Percentiles rank a stretch among this genome's conserved stretches.
These are phyloP conservation scores for Lottia scabra DNA, from an alignment of 2,888 invertebrate genomes.

Conservation along the genomic window DNA sequence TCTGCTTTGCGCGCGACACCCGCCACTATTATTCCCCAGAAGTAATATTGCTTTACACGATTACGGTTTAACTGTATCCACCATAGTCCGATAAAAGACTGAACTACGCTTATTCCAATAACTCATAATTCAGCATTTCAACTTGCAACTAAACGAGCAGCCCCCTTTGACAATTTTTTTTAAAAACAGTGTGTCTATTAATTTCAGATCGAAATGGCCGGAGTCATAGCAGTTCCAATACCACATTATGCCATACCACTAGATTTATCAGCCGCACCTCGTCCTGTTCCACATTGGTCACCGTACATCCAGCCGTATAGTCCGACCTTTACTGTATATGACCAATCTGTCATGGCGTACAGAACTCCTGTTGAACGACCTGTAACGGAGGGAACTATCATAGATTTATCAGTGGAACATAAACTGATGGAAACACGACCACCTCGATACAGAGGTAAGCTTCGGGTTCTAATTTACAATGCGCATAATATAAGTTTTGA, in stretches of 20 bases:
- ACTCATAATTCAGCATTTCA: no score
- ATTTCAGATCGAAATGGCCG: slow-evolving; percentile 6
- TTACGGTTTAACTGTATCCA: no score
- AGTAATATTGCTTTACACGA: no score
- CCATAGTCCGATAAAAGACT: no score
- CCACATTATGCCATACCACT: slow-evolving; percentile 11
- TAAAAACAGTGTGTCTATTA: no score
- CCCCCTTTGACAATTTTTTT: no score
- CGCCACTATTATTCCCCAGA: no score
- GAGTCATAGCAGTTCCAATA: slow-evolving; percentile 18
- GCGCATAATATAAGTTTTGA: no score
- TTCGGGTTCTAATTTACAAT: no score
- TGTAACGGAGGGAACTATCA: not conserved
- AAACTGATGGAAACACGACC: not conserved
- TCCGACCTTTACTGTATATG: not conserved
- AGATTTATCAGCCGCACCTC: not conserved
- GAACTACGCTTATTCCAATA: no score
- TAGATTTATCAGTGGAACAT: not conserved
- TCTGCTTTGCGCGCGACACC: no score
- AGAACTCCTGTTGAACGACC: slow-evolving; percentile 2
- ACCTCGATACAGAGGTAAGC: not conserved
- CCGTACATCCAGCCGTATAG: not conserved
- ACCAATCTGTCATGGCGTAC: not conserved
- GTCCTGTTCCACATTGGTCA: slow-evolving; percentile 4
- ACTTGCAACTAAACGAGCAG: no score